These are phyloP conservation scores for Perithous albicinctus DNA, from an alignment of 2,888 invertebrate species.

Conservation along the genomic window DNA sequence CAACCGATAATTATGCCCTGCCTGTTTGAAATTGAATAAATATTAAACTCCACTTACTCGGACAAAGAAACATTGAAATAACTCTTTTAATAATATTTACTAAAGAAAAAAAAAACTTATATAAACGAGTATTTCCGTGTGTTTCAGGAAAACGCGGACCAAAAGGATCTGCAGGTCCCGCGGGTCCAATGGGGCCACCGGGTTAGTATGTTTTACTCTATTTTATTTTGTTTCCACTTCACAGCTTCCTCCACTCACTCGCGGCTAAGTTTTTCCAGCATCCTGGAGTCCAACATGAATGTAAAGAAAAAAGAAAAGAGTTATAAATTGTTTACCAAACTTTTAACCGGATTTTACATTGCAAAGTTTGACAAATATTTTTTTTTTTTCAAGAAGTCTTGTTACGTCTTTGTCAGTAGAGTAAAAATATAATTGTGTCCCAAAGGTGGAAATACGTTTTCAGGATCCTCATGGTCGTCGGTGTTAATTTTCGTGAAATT, in stretches of 20 bases:
- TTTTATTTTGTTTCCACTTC: neutral
- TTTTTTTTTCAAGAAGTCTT: too few species aligned
- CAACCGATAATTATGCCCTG: too few species aligned
- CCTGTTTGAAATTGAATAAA: too few species aligned
- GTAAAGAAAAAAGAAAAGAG: neutral
- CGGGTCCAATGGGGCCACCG: conserved; percentile 90
- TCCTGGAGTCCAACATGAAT: neutral
- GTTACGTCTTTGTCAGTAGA: neutral
- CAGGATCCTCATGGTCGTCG: neutral
- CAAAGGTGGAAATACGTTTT: neutral
- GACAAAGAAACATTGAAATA: neutral
- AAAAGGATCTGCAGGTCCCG: conserved; percentile 89
- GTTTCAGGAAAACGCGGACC: conserved; percentile 88
- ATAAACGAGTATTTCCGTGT: conserved; percentile 9
- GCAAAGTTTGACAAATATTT: neutral
- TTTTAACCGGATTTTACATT: neutral
- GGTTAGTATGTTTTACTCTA: conserved; percentile 83
- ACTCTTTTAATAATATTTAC: neutral
- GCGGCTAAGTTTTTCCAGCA: neutral
- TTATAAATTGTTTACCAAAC: neutral
- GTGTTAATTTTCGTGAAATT: conserved; percentile 1
- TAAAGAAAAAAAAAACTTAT: neutral
- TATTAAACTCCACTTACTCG: too few species aligned
- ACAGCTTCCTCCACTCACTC: neutral
- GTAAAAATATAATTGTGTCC: neutral